phyloP scores from a whole-genome alignment of 2,113 vertebrate genomes.

The Mobula hypostoma region DNA sequence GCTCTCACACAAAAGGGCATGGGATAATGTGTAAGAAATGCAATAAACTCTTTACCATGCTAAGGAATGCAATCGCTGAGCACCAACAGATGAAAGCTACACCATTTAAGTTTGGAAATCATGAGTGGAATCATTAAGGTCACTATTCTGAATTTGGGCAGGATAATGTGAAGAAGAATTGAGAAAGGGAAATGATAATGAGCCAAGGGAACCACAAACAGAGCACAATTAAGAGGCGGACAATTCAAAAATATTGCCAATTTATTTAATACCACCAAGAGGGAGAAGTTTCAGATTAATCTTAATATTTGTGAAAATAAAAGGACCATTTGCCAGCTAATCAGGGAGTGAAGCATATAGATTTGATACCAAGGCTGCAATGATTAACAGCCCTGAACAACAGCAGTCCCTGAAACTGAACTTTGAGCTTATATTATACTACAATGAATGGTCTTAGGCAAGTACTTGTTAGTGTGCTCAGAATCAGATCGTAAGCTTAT shows the following conservation, averaged over 20 bases:
- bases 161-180: not conserved
- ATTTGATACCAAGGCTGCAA: conserved; percentile 13
- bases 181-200: not conserved
- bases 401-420: not conserved
- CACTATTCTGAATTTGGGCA: not conserved
- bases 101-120: not conserved
- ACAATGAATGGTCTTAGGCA: not conserved
- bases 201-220: not conserved
- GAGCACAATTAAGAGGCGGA: not conserved
- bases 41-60: not conserved
- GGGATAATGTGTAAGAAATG: not conserved
- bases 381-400: not conserved
- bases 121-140: not conserved
- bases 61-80: too few relatives aligned
- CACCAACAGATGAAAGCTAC: not conserved
- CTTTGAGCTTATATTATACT: not conserved
- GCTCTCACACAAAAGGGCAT: not conserved
- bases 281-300: not conserved
- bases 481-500: not conserved
- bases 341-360: not conserved
- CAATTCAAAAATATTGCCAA: not conserved
- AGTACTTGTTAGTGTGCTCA: not conserved
- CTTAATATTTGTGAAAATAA: not conserved
- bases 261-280: not conserved
- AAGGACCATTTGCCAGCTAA: not conserved